Evolutionary conservation across 2,888 invertebrate species (phyloP), one percentile per base, ranked within the genome.

Genomic region (Orchesella flavescens): DNA sequence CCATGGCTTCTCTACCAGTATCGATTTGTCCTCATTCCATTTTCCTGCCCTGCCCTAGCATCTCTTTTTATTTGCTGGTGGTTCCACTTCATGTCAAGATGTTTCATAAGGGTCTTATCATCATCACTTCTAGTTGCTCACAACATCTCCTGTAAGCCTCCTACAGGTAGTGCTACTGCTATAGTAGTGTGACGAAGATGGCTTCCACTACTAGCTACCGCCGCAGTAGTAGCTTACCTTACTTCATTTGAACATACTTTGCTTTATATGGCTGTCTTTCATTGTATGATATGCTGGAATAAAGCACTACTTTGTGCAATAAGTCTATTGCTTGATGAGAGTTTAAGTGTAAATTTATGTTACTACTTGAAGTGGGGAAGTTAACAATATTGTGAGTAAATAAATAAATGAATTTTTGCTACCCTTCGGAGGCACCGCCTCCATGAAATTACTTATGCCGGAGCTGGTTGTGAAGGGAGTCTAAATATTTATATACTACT

Each of bases 1-100:
- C 44, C 69, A 61, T 77, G 63, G 71, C 76, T 76, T 68, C 76
- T 75, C 83, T 61, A 81, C 81, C 68, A 74, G 68, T 84, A 86
- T 84, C 83, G 84, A 86, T 83, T 84, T 84, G 86, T 84, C 83
- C 83, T 81, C 82, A 86, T 86, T 86, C 78, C 81, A 43, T 79
- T 79, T 83, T 77, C 75, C 74, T 80, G 61, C 69, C 74, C 81
- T 75, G 61, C 81, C 74, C 75, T 68, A 74, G 74, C 74, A 73
- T 73, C 74, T 66, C 53, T 49, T 53, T 61, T 43, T 66, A 19
- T 65, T 21, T 72, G 73, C 17, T 68, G 66, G 74, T 84, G 63
- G 79, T 84, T 73, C 73, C 63, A 73, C 78, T 77, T 72, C 72
- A 79, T 72, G 79, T 72, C 79, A 79, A 79, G 72, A 63, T 79